Base-by-base conservation (phyloP, 2,113 vertebrate genomes). In the Halcyon malimbica region DNA sequence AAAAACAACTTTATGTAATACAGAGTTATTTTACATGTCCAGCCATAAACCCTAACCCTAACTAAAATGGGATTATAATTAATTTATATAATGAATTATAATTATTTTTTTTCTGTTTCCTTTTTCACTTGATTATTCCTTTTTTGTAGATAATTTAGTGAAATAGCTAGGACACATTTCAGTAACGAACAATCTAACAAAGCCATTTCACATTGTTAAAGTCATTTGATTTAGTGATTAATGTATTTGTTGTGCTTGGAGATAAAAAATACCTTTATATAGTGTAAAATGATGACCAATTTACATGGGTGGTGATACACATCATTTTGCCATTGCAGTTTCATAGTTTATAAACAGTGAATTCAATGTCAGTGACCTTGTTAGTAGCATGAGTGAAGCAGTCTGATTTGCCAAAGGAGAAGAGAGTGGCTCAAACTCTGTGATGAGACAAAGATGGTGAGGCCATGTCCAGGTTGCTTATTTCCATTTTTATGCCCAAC, bases 171-270 rank as follows among this genome's bases (percentile, higher is more conserved):
- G n/a, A 73, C 15, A 37, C 1, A 0, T 82, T 87, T 71, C 42
- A 24, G 68, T 87, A 57, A 63, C 29, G 81, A 84, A 23, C 31
- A 54, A 25, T 73, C 42, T 60, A 71, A 70, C 25, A 62, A 85
- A 87, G 18, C 33, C 79, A 53, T 94, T 87, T 87, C 57, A 23
- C 8, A 5, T 75, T 79, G n/a, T 53, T 77, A 26, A 82, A 69
- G 62, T 68, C 23, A 35, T 19, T 87, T 83, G 86, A 67, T 93
- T 82, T 90, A 37, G 29, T 57, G 82, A 95, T 93, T 89, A 84
- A 50, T 85, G 20, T 68, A 28, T 81, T 87, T 95, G 23, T 71
- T 94, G 35, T 79, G 13, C 33, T 85, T 84, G 44, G 18, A 62
- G 48, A 64, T 84, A 53, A 67, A 77, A 75, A 82, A 82, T n/a